Conservation (phyloP, 2,888 invertebrate species). For the Mycalesis mineus region DNA sequence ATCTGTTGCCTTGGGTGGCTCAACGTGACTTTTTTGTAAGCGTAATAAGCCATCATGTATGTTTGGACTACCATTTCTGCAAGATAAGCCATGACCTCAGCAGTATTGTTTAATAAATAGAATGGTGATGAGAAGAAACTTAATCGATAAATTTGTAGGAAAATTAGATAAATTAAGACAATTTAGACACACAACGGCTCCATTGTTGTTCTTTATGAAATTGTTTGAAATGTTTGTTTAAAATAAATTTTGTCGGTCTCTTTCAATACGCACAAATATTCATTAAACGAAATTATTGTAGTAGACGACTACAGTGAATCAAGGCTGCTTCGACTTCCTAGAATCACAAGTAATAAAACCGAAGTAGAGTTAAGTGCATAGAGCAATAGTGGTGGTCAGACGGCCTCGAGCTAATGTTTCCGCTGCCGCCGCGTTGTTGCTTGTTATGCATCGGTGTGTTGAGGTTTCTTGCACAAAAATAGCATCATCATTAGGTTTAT, state of each 20-base stretch:
- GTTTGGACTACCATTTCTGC: conserved; percentile 30
- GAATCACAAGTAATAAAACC: conserved; percentile 22
- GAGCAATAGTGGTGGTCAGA: conserved; percentile 19
- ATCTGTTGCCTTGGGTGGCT: conserved; percentile 19
- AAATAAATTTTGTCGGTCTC: background rate
- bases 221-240: background rate
- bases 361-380: conserved; percentile 25
- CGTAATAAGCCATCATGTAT: conserved; percentile 36
- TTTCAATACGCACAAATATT: background rate
- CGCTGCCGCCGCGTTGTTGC: conserved; percentile 13
- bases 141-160: no score
- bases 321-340: conserved; percentile 18
- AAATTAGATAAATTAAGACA: no score
- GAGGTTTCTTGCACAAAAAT: no score
- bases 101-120: conserved; percentile 16
- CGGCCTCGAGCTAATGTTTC: conserved; percentile 27
- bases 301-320: conserved; percentile 6
- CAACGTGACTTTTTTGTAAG: conserved; percentile 42
- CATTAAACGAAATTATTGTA: conserved; percentile 3
- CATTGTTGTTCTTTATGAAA: background rate
- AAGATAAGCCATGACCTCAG: conserved; percentile 39
- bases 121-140: background rate
- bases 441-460: conserved; percentile 9
- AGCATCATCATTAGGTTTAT: no score
- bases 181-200: background rate